These are phyloP conservation scores for Nemoura dubitans DNA, from an alignment of 2,888 invertebrate species.

Conservation along the genomic window DNA sequence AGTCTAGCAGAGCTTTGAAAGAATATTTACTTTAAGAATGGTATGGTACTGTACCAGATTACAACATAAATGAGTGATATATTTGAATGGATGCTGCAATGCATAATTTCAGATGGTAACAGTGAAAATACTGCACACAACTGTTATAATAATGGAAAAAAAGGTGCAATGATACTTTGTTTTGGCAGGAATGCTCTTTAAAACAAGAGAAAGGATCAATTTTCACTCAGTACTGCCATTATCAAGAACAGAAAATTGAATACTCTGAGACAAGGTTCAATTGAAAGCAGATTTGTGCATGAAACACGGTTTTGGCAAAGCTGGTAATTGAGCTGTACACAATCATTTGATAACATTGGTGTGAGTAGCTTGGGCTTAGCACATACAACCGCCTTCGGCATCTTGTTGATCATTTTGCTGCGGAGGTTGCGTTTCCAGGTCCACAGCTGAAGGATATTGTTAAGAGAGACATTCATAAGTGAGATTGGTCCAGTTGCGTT, in stretches of 20 bases:
- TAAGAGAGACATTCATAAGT: conserved; percentile 48
- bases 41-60: not conserved
- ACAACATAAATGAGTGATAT: not conserved
- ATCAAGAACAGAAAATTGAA: not conserved
- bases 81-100: not conserved
- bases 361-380: conserved; percentile 64
- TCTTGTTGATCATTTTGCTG: conserved; percentile 82
- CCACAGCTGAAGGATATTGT: conserved; percentile 72
- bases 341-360: conserved; percentile 22
- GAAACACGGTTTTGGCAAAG: conserved; percentile 16
- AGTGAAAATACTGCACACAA: not conserved
- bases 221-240: conserved; percentile 9
- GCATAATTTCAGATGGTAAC: not conserved
- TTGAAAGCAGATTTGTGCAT: conserved; percentile 27
- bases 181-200: conserved; percentile 4
- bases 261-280: conserved; percentile 18
- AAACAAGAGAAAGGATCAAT: not conserved
- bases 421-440: conserved; percentile 82
- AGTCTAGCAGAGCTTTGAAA: not conserved
- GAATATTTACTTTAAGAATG: not conserved
- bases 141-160: not conserved
- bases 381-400: conserved; percentile 84
- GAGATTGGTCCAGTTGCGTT: conserved; percentile 20
- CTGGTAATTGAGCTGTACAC: not conserved
- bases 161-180: not conserved